phyloP scores from a whole-genome alignment of 1,140 invertebrate genomes.

The Drosophila albomicans region DNA sequence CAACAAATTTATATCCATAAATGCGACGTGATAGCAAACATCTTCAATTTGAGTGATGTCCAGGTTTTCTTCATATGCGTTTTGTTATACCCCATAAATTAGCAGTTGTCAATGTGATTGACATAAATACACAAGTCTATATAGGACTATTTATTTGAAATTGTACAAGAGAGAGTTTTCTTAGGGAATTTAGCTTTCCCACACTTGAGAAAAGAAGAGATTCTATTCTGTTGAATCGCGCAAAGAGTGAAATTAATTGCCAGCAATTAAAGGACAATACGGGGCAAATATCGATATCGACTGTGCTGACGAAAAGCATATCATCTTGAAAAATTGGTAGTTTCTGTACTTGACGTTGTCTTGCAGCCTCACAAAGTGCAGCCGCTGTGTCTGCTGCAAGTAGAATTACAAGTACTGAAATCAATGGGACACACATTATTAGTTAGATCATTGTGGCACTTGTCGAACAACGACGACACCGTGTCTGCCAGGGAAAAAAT shows the following conservation, averaged over 20 bases:
- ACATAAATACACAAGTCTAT: conserved; percentile 31
- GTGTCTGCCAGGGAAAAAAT: conserved; percentile 70
- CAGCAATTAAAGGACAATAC: conserved; percentile 55
- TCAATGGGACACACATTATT: conserved; percentile 61
- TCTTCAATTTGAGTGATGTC: conserved; percentile 10
- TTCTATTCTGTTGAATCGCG: conserved; percentile 22
- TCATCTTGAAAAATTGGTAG: conserved; percentile 55
- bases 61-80: neutral
- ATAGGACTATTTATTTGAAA: conserved; percentile 5
- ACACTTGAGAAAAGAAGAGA: conserved; percentile 30
- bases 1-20: neutral
- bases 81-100: conserved; percentile 4
- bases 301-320: conserved; percentile 41
- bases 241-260: conserved; percentile 63
- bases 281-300: conserved; percentile 32
- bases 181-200: conserved; percentile 25
- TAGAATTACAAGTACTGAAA: conserved; percentile 35
- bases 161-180: neutral
- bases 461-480: conserved; percentile 68
- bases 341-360: conserved; percentile 48
- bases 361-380: conserved; percentile 11
- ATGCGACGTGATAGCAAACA: conserved; percentile 5
- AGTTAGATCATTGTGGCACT: conserved; percentile 69
- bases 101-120: conserved; percentile 36
- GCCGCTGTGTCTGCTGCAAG: conserved; percentile 52